Evolutionary conservation across 2,888 invertebrate genomes (phyloP).

Genomic region (Aphodius granarius): DNA sequence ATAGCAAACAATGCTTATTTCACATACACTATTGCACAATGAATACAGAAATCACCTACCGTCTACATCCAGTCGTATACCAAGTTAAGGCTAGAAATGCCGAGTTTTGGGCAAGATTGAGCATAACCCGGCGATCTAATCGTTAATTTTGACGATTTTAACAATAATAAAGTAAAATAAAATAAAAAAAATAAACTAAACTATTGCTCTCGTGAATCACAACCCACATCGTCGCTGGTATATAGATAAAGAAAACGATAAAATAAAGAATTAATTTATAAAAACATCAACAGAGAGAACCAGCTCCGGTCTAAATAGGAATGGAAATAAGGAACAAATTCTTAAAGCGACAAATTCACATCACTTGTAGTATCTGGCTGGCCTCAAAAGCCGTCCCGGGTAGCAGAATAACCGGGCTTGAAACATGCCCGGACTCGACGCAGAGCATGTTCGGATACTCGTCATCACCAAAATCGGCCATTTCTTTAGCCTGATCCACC

Average conservation of each 20-base stretch:
- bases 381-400: slow-evolving; percentile 92
- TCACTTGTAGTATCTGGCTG: slow-evolving; percentile 84
- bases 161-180: slow-evolving; percentile 29
- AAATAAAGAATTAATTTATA: slow-evolving; percentile 27
- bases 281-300: slow-evolving; percentile 33
- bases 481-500: slow-evolving; percentile 89
- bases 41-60: slow-evolving; percentile 45
- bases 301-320: slow-evolving; percentile 30
- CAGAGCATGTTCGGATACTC: slow-evolving; percentile 97
- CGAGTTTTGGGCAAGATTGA: not conserved
- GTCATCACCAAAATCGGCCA: slow-evolving; percentile 94
- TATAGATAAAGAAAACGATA: slow-evolving; percentile 27
- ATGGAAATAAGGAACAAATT: slow-evolving; percentile 31
- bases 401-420: slow-evolving; percentile 81
- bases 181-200: slow-evolving; percentile 35
- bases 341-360: slow-evolving; percentile 42
- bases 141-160: not conserved
- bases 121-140: slow-evolving; percentile 12
- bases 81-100: slow-evolving; percentile 49
- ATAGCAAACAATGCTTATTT: slow-evolving; percentile 43
- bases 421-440: slow-evolving; percentile 91
- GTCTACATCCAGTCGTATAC: slow-evolving; percentile 49
- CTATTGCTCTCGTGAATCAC: slow-evolving; percentile 43
- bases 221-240: slow-evolving; percentile 34
- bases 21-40: slow-evolving; percentile 49